These are phyloP conservation scores for Harpagus bidentatus DNA, from an alignment of 2,113 vertebrate species.

Conservation along the genomic window DNA sequence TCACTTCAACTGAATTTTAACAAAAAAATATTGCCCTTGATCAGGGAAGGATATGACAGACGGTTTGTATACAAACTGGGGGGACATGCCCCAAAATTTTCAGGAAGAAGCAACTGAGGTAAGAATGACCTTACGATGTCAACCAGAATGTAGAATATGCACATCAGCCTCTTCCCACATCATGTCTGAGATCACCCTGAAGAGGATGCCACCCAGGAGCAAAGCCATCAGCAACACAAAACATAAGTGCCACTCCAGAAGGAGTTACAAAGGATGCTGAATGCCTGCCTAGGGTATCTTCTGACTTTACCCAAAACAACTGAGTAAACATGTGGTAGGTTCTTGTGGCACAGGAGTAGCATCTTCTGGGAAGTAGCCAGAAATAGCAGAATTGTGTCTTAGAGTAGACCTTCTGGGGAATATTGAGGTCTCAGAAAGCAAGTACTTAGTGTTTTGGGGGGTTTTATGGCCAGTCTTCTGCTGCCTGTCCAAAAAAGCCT, in stretches of 20 bases:
- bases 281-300: neutral
- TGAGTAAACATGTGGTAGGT: neutral
- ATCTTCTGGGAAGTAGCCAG: neutral
- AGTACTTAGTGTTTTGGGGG: neutral
- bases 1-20: neutral
- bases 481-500: neutral
- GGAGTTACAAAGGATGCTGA: neutral
- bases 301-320: neutral
- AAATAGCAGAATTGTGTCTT: neutral
- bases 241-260: neutral
- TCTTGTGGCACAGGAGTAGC: neutral
- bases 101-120: neutral
- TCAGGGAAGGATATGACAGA: neutral
- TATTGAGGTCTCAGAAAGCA: neutral
- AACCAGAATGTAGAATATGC: neutral
- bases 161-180: neutral
- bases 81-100: neutral
- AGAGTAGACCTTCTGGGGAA: neutral
- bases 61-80: neutral
- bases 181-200: neutral
- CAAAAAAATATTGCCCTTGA: neutral
- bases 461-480: neutral
- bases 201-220: neutral
- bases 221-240: neutral
- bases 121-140: neutral